These are phyloP conservation scores for Mirza zaza DNA, from an alignment of 2,113 vertebrate genomes.

Conservation along the genomic window DNA sequence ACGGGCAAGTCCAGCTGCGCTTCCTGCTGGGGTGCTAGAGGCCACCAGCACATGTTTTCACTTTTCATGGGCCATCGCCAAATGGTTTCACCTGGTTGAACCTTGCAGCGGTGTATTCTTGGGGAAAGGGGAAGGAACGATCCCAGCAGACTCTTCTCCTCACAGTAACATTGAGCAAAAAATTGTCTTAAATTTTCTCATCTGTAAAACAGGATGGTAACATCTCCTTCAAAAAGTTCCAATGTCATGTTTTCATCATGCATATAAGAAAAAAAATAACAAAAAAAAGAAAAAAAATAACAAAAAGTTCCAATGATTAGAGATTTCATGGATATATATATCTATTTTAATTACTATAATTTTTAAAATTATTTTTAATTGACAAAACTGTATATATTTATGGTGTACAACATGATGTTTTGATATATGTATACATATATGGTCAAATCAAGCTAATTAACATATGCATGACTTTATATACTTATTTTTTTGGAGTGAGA, in stretches of 20 bases:
- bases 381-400: not conserved
- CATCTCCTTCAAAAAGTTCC: not conserved
- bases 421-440: not conserved
- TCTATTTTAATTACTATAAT: not conserved
- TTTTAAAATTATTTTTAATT: not conserved
- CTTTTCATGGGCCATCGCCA: no score
- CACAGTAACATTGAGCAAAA: not conserved
- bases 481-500: not conserved
- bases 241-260: no score
- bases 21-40: not conserved
- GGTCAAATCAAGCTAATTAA: not conserved
- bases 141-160: not conserved
- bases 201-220: not conserved
- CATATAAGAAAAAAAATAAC: no score
- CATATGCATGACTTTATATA: not conserved
- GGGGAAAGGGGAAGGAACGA: not conserved
- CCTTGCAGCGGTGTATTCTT: not conserved
- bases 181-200: not conserved
- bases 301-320: not conserved
- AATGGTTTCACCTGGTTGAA: not conserved
- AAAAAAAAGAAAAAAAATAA: no score
- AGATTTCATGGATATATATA: not conserved
- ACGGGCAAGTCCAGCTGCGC: rapidly evolving
- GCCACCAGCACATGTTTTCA: not conserved
- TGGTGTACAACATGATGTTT: not conserved